Evolutionary conservation across 1,140 invertebrate genomes (phyloP).

Genomic region (Drosophila malerkotliana): DNA sequence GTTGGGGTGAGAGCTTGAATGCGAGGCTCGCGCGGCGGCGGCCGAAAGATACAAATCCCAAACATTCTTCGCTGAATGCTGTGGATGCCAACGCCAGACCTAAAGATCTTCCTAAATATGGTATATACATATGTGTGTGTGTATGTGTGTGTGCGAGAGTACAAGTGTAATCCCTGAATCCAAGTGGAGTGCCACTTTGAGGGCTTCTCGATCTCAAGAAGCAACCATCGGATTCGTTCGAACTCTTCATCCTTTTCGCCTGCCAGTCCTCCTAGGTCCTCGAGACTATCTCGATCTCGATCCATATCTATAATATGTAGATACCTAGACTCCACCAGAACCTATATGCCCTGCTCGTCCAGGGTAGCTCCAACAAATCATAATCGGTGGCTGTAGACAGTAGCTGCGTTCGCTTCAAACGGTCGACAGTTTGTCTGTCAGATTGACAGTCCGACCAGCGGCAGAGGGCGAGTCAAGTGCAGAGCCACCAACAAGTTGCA

Average conservation of each 20-base stretch:
- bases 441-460: conserved; percentile 76
- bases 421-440: conserved; percentile 83
- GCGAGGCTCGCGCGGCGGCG: conserved; percentile 43
- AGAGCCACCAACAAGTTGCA: conserved; percentile 72
- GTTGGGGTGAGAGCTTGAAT: conserved; percentile 31
- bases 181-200: conserved; percentile 77
- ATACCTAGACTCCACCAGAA: neutral
- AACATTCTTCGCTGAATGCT: conserved; percentile 82
- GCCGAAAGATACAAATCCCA: conserved; percentile 74
- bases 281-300: too few relatives aligned
- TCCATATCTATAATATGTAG: too few relatives aligned
- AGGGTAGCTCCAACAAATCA: conserved; percentile 57
- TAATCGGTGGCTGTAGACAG: conserved; percentile 78
- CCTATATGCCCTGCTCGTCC: conserved; percentile 9
- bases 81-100: conserved; percentile 68
- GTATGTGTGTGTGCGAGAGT: conserved; percentile 6
- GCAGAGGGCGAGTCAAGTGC: conserved; percentile 45
- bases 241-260: neutral
- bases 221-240: neutral
- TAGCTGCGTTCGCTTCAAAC: conserved; percentile 80
- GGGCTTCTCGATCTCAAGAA: conserved; percentile 63
- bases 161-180: conserved; percentile 29
- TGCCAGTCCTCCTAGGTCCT: too few relatives aligned
- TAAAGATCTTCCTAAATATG: neutral
- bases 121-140: too few relatives aligned